Base-by-base conservation (phyloP, 2,888 invertebrate species). In the Adineta ricciae region DNA sequence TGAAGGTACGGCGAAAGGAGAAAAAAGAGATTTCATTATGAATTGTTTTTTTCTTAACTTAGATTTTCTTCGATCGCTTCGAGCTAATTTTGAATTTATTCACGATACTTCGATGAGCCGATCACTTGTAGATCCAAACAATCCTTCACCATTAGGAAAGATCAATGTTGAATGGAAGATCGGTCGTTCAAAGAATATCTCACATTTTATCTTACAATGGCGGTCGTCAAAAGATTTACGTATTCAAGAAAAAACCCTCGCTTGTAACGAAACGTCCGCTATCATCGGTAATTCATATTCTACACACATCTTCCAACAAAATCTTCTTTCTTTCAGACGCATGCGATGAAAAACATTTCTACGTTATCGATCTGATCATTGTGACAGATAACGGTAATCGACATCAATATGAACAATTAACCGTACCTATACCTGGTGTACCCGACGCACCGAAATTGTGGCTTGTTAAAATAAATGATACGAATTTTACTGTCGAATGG, bases 401-500 rank as follows among this genome's bases (percentile, higher is more conserved):
- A 78, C 16, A 41, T 11, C n/a, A 41, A 78, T 38, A 78, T 78
- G 41, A 41, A 41, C 41, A 2, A 41, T 78, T 78, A 78, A 41
- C 41, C 2, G 9, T 90, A 87, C 83, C 83, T n/a, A 88, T 89
- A 11, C 90, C 90, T 3, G 90, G 90, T 1, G 88, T 89, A 16
- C 90, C 90, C 9, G 90, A 90, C 86, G 87, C 89, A 7, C 90
- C 90, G 7, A 88, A 89, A 83, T 88, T 90, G 84, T 90, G 89
- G 88, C 87, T 89, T 8, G 88, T 88, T 82, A 88, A 89, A 27
- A 87, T 88, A 56, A 88, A 88, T 73, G 87, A 88, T 8, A 89
- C 89, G 84, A 89, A 89, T 87, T 89, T 90, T 87, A 88, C 88
- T 36, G 88, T 90, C 54, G 90, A 90, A 86, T 90, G 90, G 90